A percentile compares a stretch with the other conserved stretches of the same genome.
phyloP scores from a whole-genome alignment of 1,140 invertebrate species.

The Pomacea maculata region DNA sequence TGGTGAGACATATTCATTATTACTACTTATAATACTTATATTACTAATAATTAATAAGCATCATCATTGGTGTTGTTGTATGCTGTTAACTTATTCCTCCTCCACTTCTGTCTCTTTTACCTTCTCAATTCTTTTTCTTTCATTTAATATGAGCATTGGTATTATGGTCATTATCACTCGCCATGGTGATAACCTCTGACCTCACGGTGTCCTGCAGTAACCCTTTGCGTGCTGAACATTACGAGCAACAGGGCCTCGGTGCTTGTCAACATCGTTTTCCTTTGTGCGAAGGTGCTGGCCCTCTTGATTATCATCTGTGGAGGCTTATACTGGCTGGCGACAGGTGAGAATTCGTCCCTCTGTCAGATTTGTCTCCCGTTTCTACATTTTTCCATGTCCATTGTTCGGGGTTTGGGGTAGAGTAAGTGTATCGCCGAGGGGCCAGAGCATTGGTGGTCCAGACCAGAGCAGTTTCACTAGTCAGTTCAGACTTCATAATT shows the following conservation, averaged over 20 bases:
- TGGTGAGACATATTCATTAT: constrained; percentile 23
- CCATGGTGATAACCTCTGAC: background rate
- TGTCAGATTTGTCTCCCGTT: background rate
- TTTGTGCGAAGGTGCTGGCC: constrained; percentile 77
- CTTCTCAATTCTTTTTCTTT: background rate
- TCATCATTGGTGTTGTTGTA: too few relatives aligned
- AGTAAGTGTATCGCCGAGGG: too few relatives aligned
- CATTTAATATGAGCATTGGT: background rate
- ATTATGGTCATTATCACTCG: background rate
- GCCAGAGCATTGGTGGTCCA: background rate
- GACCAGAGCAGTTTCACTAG: background rate
- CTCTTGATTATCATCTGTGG: constrained; percentile 73
- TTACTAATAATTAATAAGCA: too few relatives aligned
- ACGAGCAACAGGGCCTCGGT: constrained; percentile 85
- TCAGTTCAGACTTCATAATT: background rate
- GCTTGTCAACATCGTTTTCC: constrained; percentile 88
- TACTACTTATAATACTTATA: too few relatives aligned
- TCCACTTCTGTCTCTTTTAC: too few relatives aligned
- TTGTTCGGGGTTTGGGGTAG: too few relatives aligned
- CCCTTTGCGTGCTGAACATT: constrained; percentile 85
- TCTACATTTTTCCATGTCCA: background rate
- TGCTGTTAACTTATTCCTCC: too few relatives aligned
- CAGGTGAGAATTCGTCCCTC: constrained; percentile 66
- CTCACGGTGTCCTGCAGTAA: constrained; percentile 36
- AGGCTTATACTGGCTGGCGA: constrained; percentile 77